Conservation (phyloP, 2,888 invertebrate species). For the Pharmacophagus antenor region DNA sequence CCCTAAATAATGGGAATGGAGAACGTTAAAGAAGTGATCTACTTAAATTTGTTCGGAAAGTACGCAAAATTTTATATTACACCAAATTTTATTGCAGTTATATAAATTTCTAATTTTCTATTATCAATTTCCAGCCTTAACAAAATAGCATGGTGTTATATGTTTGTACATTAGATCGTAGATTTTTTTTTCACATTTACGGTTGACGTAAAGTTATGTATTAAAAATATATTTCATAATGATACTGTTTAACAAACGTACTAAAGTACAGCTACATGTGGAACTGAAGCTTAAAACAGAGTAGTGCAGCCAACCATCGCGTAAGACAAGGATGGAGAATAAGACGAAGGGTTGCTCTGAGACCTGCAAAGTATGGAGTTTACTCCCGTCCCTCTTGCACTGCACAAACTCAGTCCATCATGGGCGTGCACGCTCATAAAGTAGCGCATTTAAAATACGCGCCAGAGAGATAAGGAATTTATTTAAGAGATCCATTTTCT, state of each 20-base stretch:
- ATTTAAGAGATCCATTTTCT: slow-evolving; percentile 51
- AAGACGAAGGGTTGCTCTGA: slow-evolving; percentile 82
- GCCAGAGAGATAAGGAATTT: slow-evolving; percentile 80
- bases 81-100: too few species aligned
- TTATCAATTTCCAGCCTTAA: too few species aligned
- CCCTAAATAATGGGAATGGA: too few species aligned
- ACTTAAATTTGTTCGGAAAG: too few species aligned
- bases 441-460: slow-evolving; percentile 75
- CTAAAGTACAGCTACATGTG: slow-evolving; percentile 3
- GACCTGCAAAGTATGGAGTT: slow-evolving; percentile 69
- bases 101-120: too few species aligned
- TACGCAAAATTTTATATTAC: too few species aligned
- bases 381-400: slow-evolving; percentile 44
- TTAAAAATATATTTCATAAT: background rate
- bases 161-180: background rate
- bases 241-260: background rate
- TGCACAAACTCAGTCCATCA: slow-evolving; percentile 61
- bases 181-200: background rate
- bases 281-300: slow-evolving; percentile 53
- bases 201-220: background rate
- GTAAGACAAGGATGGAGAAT: slow-evolving; percentile 80
- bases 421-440: slow-evolving; percentile 73
- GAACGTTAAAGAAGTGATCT: too few species aligned
- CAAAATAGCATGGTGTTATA: too few species aligned
- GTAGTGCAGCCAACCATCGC: slow-evolving; percentile 75